Conservation (phyloP, 1,140 invertebrate species). For the Drosophila setifemur region DNA sequence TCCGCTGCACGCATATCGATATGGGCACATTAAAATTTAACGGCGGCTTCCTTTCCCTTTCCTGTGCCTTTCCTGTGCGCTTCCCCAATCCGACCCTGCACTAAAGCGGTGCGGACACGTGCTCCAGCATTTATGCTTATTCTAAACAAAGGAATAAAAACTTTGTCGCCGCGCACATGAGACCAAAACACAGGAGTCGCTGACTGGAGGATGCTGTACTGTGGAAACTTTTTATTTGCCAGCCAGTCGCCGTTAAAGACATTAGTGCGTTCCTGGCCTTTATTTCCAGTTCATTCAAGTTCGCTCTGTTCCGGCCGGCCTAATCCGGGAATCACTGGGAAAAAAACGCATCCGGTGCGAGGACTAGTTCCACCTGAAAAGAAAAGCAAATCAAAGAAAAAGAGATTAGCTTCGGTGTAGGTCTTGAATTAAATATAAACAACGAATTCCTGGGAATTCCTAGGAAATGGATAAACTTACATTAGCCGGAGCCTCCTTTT, state of each 20-base stretch:
- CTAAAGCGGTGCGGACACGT: conserved; percentile 62
- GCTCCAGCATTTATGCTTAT: conserved; percentile 74
- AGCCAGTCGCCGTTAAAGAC: conserved; percentile 45
- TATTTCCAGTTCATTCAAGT: conserved; percentile 52
- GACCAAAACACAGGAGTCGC: too few species aligned
- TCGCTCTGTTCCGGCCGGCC: too few species aligned
- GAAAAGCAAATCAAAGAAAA: too few species aligned
- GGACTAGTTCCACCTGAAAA: too few species aligned
- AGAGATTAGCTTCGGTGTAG: too few species aligned
- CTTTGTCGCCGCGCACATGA: conserved; percentile 73
- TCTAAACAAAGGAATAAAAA: conserved; percentile 81
- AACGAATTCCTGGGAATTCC: too few species aligned
- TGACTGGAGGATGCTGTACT: neutral
- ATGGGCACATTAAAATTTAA: conserved; percentile 81
- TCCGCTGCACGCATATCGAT: conserved; percentile 69
- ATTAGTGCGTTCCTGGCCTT: conserved; percentile 66
- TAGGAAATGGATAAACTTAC: too few species aligned
- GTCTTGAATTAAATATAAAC: too few species aligned
- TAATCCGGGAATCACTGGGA: neutral
- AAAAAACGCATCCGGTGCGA: neutral
- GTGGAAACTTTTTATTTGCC: conserved; percentile 32
- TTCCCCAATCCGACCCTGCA: conserved; percentile 27
- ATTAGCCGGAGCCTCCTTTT: too few species aligned
- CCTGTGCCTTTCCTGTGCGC: neutral
- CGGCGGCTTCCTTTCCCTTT: conserved; percentile 6